Evolutionary conservation across 1,140 invertebrate genomes (phyloP), one percentile per base, ranked within the genome.

Genomic region (Drosophila ogumai): DNA sequence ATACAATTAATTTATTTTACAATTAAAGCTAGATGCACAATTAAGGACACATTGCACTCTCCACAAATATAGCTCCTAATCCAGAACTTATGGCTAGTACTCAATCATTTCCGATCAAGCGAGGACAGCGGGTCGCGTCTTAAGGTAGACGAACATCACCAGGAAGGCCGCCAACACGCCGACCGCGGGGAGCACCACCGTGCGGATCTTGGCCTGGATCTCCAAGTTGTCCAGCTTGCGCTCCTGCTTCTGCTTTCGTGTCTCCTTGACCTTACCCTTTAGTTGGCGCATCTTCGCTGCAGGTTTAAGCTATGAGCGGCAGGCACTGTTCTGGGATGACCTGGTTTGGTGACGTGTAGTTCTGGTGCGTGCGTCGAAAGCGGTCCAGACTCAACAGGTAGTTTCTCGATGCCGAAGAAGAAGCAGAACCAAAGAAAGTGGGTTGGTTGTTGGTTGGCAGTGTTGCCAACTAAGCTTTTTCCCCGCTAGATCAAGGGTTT

Each of bases 231-330:
- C 91, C 64, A 91, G 46, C 61, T 91, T 92, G n/a, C 91, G 91
- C 66, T 92, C 91, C 67, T 92, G 91, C 22, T 84, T 82, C 55
- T 92, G 91, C 56, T 92, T 92, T 7, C 91, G 82, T 12, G 91
- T 92, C 54, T 92, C 91, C 61, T 92, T 92, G 10, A 92, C 91
- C 34, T 92, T 92, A 9, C 91, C 91, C 36, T 92, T 92, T 6
- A 92, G 46, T 65, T 92, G 91, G 17, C 91, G 91, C 91, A 92
- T 92, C 55, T 67, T 81, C 77, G 15, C 8, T 25, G 22, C 32
- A n/a, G 15, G 55, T 49, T 66, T 22, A 50, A 17, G 15, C 15
- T 50, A 9, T 12, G 43, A 22, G 19, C 43, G 43, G 43, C 2
- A 46, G 19, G 19, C 44, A 13, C 6, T 25, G 22, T 49, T 49